phyloP scores from a whole-genome alignment of 1,140 invertebrate species.

The Pantala flavescens region DNA sequence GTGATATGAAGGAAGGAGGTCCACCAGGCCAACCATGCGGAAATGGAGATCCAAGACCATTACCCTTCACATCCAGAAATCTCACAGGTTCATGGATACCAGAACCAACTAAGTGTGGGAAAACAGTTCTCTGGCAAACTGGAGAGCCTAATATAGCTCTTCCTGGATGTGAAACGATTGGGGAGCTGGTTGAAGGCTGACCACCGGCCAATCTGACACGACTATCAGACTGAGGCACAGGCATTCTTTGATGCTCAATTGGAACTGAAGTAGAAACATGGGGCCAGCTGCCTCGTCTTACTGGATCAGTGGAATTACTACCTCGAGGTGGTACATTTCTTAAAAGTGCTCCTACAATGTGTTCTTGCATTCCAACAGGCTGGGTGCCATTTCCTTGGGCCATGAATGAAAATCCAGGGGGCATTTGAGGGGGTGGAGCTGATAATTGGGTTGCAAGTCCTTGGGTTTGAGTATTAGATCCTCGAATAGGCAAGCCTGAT shows the following conservation, averaged over 20 bases:
- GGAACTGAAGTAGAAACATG: neutral
- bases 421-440: slow-evolving; percentile 11
- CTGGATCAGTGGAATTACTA: neutral
- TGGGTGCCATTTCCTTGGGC: slow-evolving; percentile 3
- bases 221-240: neutral
- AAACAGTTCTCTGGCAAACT: neutral
- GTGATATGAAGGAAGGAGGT: neutral
- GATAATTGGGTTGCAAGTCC: neutral
- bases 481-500: slow-evolving; percentile 14
- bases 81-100: neutral
- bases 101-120: neutral
- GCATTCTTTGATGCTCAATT: neutral
- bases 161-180: slow-evolving; percentile 14
- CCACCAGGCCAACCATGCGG: neutral
- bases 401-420: slow-evolving; percentile 16
- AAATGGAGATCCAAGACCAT: neutral
- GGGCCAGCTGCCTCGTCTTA: neutral
- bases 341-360: neutral
- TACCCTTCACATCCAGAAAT: neutral
- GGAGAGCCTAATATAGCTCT: neutral
- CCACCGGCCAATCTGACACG: neutral
- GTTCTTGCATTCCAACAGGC: slow-evolving; percentile 15
- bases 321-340: neutral
- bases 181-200: slow-evolving; percentile 20
- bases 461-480: neutral